phyloP scores from a whole-genome alignment of 1,140 invertebrate genomes.

The Whitmania pigra region DNA sequence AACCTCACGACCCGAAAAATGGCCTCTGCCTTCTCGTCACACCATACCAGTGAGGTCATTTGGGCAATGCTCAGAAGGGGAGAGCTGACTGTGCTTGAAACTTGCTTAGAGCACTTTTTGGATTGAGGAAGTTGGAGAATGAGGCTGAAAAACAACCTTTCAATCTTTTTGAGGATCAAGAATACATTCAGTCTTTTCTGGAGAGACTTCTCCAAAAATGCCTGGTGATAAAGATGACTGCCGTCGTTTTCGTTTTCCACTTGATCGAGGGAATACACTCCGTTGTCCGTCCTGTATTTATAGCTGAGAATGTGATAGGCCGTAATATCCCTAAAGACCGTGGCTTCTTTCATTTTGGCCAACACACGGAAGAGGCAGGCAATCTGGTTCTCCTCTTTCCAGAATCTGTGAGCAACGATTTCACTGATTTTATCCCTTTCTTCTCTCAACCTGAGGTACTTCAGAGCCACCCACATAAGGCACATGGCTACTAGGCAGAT shows the following conservation, averaged over 20 bases:
- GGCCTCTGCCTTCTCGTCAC: constrained; percentile 19
- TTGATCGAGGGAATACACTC: neutral
- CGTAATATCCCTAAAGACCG: constrained; percentile 21
- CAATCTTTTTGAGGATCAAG: constrained; percentile 21
- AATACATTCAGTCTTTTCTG: neutral
- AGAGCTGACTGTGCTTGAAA: constrained; percentile 15
- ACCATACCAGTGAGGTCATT: constrained; percentile 18
- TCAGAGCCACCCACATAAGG: constrained; percentile 14
- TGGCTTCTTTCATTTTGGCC: constrained; percentile 15
- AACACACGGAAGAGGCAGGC: constrained; percentile 14
- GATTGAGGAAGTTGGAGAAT: constrained; percentile 15
- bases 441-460: constrained; percentile 14
- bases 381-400: constrained; percentile 24
- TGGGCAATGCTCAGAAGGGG: constrained; percentile 14
- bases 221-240: constrained; percentile 2
- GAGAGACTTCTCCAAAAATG: neutral
- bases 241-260: neutral
- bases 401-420: constrained; percentile 19
- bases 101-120: constrained; percentile 13
- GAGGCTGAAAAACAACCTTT: constrained; percentile 19
- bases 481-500: constrained; percentile 18
- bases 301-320: constrained; percentile 19
- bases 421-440: constrained; percentile 21
- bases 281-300: constrained; percentile 16
- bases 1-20: constrained; percentile 18